Percentiles rank a stretch among this genome's conserved stretches.
Conservation (phyloP, 37 sponge, comb jelly and placozoan genomes). For the Halisarca cf. caerulea region DNA sequence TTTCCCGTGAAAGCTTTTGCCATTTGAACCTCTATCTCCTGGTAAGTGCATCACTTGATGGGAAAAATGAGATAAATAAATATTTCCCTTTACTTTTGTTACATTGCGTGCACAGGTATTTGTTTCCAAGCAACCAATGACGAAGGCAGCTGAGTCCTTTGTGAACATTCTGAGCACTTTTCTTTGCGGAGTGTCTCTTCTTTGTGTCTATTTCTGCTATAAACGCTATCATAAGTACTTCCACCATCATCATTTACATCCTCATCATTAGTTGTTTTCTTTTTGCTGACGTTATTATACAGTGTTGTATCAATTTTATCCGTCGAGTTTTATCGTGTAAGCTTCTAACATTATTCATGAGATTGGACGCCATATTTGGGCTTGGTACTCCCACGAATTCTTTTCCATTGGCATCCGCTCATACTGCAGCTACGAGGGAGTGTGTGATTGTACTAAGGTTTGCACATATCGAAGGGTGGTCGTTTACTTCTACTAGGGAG, state of each 20-base stretch:
- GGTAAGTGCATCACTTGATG: too few relatives aligned
- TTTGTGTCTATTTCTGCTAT: constrained; percentile 7
- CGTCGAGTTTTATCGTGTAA: too few relatives aligned
- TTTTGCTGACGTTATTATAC: too few relatives aligned
- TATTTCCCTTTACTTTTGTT: too few relatives aligned
- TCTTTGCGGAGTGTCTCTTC: not conserved
- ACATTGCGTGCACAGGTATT: constrained; percentile 10
- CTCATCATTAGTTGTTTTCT: not conserved
- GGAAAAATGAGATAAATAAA: too few relatives aligned
- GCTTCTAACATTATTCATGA: constrained; percentile 16
- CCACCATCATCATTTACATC: not conserved
- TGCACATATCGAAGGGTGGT: too few relatives aligned
- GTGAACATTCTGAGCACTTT: constrained; percentile 21
- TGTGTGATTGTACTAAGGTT: too few relatives aligned
- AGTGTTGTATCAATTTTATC: too few relatives aligned
- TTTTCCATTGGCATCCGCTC: not conserved
- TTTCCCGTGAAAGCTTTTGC: constrained; percentile 28
- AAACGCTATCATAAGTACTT: constrained; percentile 6
- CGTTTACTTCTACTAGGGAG: too few relatives aligned
- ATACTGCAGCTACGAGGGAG: too few relatives aligned
- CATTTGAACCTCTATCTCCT: constrained; percentile 27
- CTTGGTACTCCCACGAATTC: constrained; percentile 12
- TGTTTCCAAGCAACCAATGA: constrained; percentile 25
- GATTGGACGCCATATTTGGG: not conserved
- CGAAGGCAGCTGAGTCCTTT: constrained; percentile 25